Base-by-base conservation (phyloP, 2,888 invertebrate species). In the Aleiodes alternator region DNA sequence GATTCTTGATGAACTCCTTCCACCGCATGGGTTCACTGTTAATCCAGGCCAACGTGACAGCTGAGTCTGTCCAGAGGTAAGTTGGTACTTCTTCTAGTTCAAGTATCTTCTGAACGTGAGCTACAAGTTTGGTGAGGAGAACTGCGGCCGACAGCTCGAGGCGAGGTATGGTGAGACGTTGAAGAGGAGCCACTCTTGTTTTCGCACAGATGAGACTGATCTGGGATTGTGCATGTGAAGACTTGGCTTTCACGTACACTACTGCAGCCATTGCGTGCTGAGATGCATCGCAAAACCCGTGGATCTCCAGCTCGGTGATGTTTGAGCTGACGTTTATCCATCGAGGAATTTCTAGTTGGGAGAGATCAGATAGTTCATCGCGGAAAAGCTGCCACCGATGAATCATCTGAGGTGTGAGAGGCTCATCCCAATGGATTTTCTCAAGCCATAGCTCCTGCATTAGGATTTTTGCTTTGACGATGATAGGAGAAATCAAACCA, bases 271-370 rank as follows among this genome's bases (percentile, higher is more conserved):
- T 73, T 9, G 79, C 61, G 5, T 31, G 6, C n/a, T 76, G 73
- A 4, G 79, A 80, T 0, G 80, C 79, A 11, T 79, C 79, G 0
- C 75, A 59, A 38, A 78, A 78, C 1, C 79, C 76, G 23, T 80
- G 79, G 5, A 80, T 16, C 57, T 80, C 79, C 1, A 76, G 3
- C n/a, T 38, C 14, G n/a, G 1, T 31, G 34, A n/a, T 31, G 6
- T 59, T 2, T 16, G 16, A 1, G 23, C 1, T 43, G 56, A 48
- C 34, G 34, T 43, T 29, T 6, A 70, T 9, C 69, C 69, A 69
- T 14, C 69, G n/a, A 31, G 69, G 69, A 12, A 53, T 69, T 31
- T 9, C n/a, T 11, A 69, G 29, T 38, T 53, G 12, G 8, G 31
- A 31, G 0, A 56, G 38, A 9, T 69, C 0, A 5, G 9, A 4